Conservation (phyloP, 1,140 invertebrate species). For the Drosophila micromelanica region DNA sequence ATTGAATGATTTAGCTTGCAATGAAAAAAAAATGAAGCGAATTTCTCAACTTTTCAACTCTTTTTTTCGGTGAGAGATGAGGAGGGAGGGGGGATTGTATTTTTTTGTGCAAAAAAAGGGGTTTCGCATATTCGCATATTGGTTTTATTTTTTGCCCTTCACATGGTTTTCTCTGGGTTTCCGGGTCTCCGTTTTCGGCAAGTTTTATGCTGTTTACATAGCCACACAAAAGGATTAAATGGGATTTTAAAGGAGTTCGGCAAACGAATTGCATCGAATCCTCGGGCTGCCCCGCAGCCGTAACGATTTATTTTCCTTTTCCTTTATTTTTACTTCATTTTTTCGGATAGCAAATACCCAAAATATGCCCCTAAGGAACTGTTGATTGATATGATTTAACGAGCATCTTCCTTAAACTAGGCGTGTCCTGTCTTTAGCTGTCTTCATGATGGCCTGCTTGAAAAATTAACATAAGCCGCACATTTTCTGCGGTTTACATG, state of each 20-base stretch:
- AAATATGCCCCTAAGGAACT: slow-evolving; percentile 24
- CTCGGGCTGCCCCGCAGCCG: slow-evolving; percentile 11
- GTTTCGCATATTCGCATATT: slow-evolving; percentile 54
- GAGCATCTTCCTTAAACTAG: slow-evolving; percentile 49
- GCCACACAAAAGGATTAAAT: slow-evolving; percentile 79
- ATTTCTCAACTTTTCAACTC: slow-evolving; percentile 77
- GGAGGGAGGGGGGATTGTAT: slow-evolving; percentile 7
- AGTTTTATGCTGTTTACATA: slow-evolving; percentile 76
- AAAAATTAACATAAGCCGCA: slow-evolving; percentile 71
- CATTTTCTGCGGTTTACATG: slow-evolving; percentile 65
- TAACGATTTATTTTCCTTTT: not conserved
- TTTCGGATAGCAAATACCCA: not conserved
- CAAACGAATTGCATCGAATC: slow-evolving; percentile 42
- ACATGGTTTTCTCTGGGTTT: slow-evolving; percentile 35
- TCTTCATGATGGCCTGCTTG: slow-evolving; percentile 24
- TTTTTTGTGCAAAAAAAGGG: slow-evolving; percentile 41
- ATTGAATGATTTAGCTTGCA: slow-evolving; percentile 59
- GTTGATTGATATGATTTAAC: slow-evolving; percentile 76
- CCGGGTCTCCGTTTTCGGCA: slow-evolving; percentile 23
- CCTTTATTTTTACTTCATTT: not conserved
- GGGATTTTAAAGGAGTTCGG: slow-evolving; percentile 62
- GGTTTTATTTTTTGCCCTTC: slow-evolving; percentile 37
- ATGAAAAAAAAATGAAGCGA: slow-evolving; percentile 23
- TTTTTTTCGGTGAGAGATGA: slow-evolving; percentile 27
- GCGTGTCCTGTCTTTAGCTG: slow-evolving; percentile 41